Evolutionary conservation across 2,113 vertebrate genomes (phyloP).

Genomic region (Fulmarus glacialis): DNA sequence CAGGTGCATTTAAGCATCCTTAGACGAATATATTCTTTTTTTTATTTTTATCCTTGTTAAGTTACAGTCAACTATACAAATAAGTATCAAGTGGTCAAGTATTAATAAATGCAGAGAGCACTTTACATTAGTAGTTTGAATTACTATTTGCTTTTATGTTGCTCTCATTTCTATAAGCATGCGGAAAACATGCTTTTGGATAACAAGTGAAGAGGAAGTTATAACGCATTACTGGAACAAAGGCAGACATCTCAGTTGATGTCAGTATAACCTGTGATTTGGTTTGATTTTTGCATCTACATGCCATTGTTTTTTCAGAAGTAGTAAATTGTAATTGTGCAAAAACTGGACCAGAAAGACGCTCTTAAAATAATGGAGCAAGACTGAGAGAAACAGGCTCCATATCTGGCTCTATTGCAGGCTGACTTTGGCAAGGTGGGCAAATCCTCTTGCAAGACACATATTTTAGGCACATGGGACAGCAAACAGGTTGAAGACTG

Average conservation of each 20-base stretch:
- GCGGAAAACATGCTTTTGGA: background rate
- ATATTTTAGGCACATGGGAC: background rate
- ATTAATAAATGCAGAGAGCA: background rate
- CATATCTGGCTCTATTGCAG: background rate
- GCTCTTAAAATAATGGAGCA: background rate
- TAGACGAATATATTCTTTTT: background rate
- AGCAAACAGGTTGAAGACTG: background rate
- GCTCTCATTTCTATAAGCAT: background rate
- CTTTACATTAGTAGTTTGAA: background rate
- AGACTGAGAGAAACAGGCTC: background rate
- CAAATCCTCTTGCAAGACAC: background rate
- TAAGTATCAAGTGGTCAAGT: background rate
- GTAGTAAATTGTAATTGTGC: background rate
- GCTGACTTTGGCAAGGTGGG: background rate
- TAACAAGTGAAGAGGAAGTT: background rate
- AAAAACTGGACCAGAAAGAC: background rate
- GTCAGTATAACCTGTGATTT: background rate
- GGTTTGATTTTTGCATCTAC: background rate
- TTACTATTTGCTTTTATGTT: background rate
- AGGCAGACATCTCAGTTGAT: background rate
- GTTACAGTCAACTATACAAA: background rate
- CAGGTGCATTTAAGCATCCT: background rate
- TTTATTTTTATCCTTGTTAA: background rate
- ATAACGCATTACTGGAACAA: background rate
- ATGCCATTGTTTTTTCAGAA: background rate